These are phyloP conservation scores for Oceanodroma leucorhoa DNA, from an alignment of 2,797 vertebrate genomes.

Conservation along the genomic window DNA sequence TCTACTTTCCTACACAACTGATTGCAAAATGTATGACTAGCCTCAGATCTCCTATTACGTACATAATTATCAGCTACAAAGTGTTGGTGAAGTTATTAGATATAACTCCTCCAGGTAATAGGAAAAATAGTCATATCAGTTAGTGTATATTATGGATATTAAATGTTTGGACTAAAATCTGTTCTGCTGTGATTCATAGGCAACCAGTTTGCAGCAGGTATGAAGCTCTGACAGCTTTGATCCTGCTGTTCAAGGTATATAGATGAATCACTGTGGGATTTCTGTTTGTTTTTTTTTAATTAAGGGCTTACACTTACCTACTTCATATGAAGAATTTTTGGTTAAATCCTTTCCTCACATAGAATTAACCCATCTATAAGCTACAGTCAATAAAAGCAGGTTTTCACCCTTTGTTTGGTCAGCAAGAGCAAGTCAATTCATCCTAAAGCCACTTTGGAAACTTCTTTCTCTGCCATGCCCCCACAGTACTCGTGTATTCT, in stretches of 20 bases:
- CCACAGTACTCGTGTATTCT: neutral
- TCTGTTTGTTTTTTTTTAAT: neutral
- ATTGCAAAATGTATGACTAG: neutral
- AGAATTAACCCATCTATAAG: neutral
- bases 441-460: neutral
- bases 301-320: neutral
- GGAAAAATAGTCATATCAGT: neutral
- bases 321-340: neutral
- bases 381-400: neutral
- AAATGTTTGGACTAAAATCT: neutral
- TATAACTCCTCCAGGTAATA: neutral
- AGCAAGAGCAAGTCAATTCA: neutral
- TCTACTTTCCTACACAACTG: neutral
- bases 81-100: neutral
- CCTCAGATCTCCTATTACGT: neutral
- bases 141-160: accelerated
- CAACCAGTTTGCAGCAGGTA: neutral
- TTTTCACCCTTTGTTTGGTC: neutral
- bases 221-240: neutral
- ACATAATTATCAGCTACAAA: neutral
- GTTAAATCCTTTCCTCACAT: neutral
- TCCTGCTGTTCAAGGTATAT: neutral
- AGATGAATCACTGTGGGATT: neutral
- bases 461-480: neutral
- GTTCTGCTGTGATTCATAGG: neutral